Evolutionary conservation across 2,113 vertebrate genomes (phyloP).

Genomic region (Athene cunicularia): DNA sequence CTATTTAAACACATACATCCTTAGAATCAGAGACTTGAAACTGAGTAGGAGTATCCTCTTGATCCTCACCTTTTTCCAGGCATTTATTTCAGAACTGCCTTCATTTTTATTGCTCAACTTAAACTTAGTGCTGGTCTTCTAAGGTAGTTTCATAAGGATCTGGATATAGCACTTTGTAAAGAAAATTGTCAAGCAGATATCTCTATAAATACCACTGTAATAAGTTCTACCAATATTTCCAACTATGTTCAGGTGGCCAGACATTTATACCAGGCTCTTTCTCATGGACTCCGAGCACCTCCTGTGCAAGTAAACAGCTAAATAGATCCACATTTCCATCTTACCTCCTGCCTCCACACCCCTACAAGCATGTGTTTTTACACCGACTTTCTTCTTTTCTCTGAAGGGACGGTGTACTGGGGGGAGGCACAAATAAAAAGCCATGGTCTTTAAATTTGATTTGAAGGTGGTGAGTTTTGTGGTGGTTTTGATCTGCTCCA

Average conservation of each 20-base stretch:
- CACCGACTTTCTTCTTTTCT: slow-evolving; percentile 52
- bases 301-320: not conserved
- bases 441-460: slow-evolving; percentile 67
- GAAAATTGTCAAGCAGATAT: not conserved
- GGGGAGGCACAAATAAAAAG: slow-evolving; percentile 58
- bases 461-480: slow-evolving; percentile 65
- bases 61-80: not conserved
- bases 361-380: slow-evolving; percentile 41
- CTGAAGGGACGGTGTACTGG: slow-evolving; percentile 4
- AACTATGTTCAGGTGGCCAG: not conserved
- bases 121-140: not conserved
- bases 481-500: slow-evolving; percentile 69
- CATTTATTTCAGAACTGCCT: not conserved
- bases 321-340: not conserved
- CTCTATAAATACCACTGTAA: not conserved
- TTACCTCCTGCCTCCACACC: slow-evolving; percentile 37
- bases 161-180: not conserved
- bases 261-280: not conserved
- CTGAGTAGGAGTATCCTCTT: not conserved
- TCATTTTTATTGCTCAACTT: not conserved
- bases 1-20: not conserved
- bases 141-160: not conserved
- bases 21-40: not conserved
- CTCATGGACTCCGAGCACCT: not conserved
- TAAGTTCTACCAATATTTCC: not conserved